Evolutionary conservation across 2,888 invertebrate genomes (phyloP).

Genomic region (Conistra vaccinii): DNA sequence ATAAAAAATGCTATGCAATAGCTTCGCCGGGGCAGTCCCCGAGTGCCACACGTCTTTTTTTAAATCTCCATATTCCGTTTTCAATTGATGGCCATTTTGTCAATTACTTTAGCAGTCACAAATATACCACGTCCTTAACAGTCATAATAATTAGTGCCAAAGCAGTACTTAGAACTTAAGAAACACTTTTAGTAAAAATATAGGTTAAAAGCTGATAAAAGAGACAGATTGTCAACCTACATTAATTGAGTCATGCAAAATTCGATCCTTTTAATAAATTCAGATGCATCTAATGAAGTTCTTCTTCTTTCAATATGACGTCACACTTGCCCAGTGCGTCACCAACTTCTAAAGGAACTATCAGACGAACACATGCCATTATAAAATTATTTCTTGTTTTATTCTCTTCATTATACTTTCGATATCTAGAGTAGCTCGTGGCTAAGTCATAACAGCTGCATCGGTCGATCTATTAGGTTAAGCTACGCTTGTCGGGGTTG

Average conservation of each 20-base stretch:
- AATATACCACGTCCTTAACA: neutral
- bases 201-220: conserved; percentile 56
- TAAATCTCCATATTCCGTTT: neutral
- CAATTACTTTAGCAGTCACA: neutral
- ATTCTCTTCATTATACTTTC: neutral
- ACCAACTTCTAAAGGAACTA: neutral
- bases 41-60: no score
- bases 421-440: no score
- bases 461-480: no score
- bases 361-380: neutral
- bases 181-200: conserved; percentile 49
- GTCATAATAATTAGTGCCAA: conserved; percentile 24
- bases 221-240: conserved; percentile 35
- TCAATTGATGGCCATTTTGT: neutral
- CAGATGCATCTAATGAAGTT: neutral
- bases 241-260: conserved; percentile 36
- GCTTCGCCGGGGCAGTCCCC: no score
- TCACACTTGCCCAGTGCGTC: conserved; percentile 17
- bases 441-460: no score
- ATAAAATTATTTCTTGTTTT: neutral
- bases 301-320: conserved; percentile 13
- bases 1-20: no score
- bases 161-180: conserved; percentile 10
- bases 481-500: no score
- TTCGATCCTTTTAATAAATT: conserved; percentile 19